phyloP scores from a whole-genome alignment of 2,888 invertebrate genomes.

The Neria commutata region DNA sequence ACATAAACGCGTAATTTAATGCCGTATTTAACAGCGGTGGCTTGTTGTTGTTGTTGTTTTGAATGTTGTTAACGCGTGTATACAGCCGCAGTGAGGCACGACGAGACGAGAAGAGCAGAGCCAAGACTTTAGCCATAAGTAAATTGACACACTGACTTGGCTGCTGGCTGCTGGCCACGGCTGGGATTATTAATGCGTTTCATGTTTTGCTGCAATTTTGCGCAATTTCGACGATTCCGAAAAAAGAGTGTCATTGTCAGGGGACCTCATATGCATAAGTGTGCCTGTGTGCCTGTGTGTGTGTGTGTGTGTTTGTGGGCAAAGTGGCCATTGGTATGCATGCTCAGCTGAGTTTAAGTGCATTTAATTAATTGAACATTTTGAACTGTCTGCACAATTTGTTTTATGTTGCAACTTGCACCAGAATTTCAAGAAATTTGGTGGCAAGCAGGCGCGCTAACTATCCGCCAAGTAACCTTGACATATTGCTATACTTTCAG shows the following conservation, averaged over 20 bases:
- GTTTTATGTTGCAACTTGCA: no score
- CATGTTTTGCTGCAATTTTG: conserved; percentile 52
- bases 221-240: conserved; percentile 50
- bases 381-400: neutral
- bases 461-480: no score
- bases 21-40: neutral
- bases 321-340: neutral
- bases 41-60: neutral
- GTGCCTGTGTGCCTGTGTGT: neutral
- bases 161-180: conserved; percentile 2
- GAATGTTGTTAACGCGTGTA: neutral
- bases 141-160: no score
- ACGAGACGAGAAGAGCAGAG: no score
- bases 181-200: conserved; percentile 38
- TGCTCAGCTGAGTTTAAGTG: neutral
- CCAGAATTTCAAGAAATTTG: no score
- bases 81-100: neutral
- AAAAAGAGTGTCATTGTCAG: neutral
- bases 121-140: no score
- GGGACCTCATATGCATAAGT: neutral
- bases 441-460: no score
- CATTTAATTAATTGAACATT: neutral
- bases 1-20: neutral
- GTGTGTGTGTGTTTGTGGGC: neutral
- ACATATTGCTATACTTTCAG: no score